Percentiles rank a stretch among this genome's conserved stretches.
Evolutionary conservation across 2,888 invertebrate species (phyloP).

Genomic region (Harpagoxenus sublaevis): DNA sequence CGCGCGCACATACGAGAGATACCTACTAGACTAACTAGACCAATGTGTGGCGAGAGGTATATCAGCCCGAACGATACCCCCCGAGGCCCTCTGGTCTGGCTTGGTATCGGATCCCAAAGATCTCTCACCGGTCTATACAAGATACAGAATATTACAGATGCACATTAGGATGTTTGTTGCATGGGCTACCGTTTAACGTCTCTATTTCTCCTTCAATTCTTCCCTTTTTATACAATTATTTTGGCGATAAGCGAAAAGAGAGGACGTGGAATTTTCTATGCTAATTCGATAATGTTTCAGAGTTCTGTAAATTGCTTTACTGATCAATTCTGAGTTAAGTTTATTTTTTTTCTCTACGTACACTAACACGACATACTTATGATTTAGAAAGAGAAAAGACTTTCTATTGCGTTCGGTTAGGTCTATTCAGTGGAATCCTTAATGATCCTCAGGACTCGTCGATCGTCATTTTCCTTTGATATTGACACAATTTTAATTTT

Average conservation of each 20-base stretch:
- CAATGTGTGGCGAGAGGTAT: constrained; percentile 8
- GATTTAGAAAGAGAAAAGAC: neutral
- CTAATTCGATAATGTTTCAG: neutral
- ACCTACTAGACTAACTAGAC: constrained; percentile 22
- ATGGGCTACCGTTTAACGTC: neutral
- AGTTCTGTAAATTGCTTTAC: neutral
- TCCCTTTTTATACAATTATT: neutral
- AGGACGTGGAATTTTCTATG: neutral
- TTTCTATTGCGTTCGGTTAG: neutral
- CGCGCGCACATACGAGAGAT: constrained; percentile 27
- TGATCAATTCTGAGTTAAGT: neutral
- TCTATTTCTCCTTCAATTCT: neutral
- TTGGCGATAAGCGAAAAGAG: neutral
- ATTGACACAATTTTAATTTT: neutral
- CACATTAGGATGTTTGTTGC: neutral
- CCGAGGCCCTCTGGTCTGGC: constrained; percentile 2
- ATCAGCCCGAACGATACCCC: constrained; percentile 29
- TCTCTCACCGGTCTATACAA: constrained; percentile 4
- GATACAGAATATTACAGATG: neutral
- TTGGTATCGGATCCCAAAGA: constrained; percentile 33
- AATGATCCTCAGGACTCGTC: neutral
- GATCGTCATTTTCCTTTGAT: neutral
- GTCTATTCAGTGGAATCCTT: neutral
- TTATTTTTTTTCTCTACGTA: neutral
- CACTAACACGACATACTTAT: neutral